Conservation (phyloP, 2,888 invertebrate species). For the Conchocele bisecta region DNA sequence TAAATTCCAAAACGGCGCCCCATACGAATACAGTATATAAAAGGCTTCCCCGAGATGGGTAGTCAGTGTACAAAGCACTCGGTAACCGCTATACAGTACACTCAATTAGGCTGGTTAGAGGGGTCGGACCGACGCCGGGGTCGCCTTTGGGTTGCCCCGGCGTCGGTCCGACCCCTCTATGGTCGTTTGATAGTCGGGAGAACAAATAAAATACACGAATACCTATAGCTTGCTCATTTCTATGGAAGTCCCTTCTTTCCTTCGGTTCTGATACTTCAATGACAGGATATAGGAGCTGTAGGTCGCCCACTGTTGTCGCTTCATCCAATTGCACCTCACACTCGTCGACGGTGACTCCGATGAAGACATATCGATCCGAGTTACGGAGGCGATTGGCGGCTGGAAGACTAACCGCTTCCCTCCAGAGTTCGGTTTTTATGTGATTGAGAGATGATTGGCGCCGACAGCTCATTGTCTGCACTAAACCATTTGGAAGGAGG, state of each 20-base stretch:
- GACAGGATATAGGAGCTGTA: constrained; percentile 24
- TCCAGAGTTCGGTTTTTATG: constrained; percentile 36
- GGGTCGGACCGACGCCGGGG: too few species aligned
- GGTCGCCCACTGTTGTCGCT: constrained; percentile 10
- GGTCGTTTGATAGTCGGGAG: too few species aligned
- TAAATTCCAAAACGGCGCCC: too few species aligned
- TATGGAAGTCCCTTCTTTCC: constrained; percentile 19
- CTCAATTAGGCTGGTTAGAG: too few species aligned
- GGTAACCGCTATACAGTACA: too few species aligned
- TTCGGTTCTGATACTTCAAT: constrained; percentile 47
- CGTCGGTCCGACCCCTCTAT: too few species aligned
- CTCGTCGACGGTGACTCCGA: constrained; percentile 44
- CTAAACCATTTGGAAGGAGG: constrained; percentile 43
- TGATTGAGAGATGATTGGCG: constrained; percentile 23
- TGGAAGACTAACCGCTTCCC: constrained; percentile 38
- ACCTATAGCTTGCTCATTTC: too few species aligned
- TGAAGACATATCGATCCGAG: constrained; percentile 38
- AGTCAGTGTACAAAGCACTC: too few species aligned
- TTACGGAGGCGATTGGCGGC: constrained; percentile 41
- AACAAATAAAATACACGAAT: too few species aligned
- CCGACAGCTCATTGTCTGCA: constrained; percentile 30
- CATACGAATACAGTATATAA: too few species aligned
- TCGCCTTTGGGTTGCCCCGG: too few species aligned
- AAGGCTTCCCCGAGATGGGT: too few species aligned
- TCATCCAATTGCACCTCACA: constrained; percentile 42